These are phyloP conservation scores for Antigone vipio DNA, from an alignment of 2,113 vertebrate species.

Conservation along the genomic window DNA sequence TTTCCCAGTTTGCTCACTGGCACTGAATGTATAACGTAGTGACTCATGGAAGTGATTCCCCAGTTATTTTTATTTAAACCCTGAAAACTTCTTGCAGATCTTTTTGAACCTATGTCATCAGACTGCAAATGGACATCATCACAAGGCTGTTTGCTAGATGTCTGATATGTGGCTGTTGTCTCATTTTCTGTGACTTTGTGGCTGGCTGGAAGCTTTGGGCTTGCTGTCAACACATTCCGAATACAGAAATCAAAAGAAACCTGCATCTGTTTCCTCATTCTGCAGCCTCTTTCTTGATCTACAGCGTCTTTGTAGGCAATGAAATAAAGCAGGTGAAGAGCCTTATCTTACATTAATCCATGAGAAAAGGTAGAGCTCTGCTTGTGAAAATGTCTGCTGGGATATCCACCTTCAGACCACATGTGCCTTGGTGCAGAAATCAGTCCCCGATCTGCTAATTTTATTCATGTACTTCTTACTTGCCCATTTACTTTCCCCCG, in stretches of 20 bases:
- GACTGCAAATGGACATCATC: not conserved
- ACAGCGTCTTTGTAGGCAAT: not conserved
- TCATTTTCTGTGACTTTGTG: not conserved
- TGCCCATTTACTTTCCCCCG: slow-evolving; percentile 5
- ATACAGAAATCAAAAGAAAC: not conserved
- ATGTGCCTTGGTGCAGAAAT: not conserved
- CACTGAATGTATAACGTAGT: not conserved
- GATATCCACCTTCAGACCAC: not conserved
- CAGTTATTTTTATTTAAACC: not conserved
- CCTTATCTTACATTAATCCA: not conserved
- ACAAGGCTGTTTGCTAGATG: not conserved
- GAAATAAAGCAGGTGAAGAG: not conserved
- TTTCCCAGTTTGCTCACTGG: not conserved
- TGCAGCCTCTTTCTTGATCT: not conserved
- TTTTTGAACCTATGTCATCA: not conserved
- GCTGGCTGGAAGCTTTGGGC: not conserved
- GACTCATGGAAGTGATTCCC: not conserved
- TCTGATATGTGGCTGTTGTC: not conserved
- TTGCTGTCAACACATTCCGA: not conserved
- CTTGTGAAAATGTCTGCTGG: not conserved
- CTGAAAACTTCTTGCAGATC: not conserved
- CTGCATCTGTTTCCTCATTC: not conserved
- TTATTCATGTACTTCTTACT: not conserved
- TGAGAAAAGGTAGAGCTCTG: slow-evolving; percentile 1
- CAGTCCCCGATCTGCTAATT: not conserved